These are phyloP conservation scores for Prionailurus viverrinus DNA, from an alignment of 2,113 vertebrate species.

Conservation along the genomic window DNA sequence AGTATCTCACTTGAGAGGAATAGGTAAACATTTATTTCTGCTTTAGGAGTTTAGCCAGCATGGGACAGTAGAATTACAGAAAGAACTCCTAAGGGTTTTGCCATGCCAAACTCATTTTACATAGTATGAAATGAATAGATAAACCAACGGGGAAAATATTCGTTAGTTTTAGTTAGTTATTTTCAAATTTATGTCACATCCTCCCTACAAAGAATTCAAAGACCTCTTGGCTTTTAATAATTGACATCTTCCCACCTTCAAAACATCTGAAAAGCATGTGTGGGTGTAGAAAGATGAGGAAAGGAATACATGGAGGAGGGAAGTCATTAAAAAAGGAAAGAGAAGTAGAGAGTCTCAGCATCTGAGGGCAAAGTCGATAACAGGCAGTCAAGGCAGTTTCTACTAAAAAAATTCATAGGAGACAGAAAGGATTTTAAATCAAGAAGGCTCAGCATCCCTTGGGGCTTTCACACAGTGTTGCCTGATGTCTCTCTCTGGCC, in stretches of 20 bases:
- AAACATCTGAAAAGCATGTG: background rate
- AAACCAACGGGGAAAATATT: background rate
- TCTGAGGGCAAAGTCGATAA: background rate
- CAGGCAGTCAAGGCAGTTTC: background rate
- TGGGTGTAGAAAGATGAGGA: background rate
- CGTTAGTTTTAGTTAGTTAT: background rate
- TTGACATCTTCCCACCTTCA: background rate
- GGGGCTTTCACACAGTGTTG: accelerated
- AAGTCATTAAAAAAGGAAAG: background rate
- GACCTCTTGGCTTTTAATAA: conserved; percentile 6
- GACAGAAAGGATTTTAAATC: background rate
- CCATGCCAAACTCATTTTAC: background rate
- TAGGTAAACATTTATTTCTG: background rate
- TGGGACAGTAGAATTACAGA: background rate
- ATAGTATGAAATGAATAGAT: background rate
- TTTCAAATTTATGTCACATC: background rate
- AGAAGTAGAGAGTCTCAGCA: background rate
- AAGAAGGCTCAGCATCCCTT: background rate
- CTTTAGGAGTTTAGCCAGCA: background rate
- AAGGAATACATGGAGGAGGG: background rate
- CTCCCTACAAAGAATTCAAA: background rate
- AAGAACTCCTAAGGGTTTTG: background rate
- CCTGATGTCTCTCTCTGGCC: accelerated
- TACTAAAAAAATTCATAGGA: background rate
- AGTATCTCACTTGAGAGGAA: background rate